Conservation (phyloP, 1,140 invertebrate species). For the Heliconius nattereri region DNA sequence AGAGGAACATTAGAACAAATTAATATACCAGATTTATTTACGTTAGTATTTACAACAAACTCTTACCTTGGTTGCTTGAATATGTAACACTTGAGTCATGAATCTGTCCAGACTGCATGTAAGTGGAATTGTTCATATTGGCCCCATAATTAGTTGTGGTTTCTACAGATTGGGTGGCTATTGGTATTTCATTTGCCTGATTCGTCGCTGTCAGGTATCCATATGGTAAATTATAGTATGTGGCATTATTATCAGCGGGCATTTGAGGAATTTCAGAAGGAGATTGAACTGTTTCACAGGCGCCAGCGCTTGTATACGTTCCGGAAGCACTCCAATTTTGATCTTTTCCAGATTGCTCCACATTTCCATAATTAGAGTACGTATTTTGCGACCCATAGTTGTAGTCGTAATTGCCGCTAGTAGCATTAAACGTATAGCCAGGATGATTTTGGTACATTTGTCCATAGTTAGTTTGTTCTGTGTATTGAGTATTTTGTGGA, state of each 20-base stretch:
- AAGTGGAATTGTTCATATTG: conserved; percentile 63
- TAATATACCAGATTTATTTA: background rate
- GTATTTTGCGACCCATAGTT: conserved; percentile 81
- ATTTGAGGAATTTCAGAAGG: conserved; percentile 73
- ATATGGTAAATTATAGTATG: conserved; percentile 81
- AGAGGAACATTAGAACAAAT: conserved; percentile 10
- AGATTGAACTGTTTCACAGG: conserved; percentile 77
- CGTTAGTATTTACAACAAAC: conserved; percentile 30
- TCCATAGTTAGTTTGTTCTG: conserved; percentile 50
- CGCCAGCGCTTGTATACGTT: conserved; percentile 64
- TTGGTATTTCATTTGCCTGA: conserved; percentile 46
- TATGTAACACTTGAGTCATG: conserved; percentile 59
- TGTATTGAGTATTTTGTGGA: conserved; percentile 43
- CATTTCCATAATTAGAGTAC: conserved; percentile 49
- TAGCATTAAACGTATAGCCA: conserved; percentile 79
- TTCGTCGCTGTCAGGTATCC: conserved; percentile 75
- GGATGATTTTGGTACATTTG: conserved; percentile 80
- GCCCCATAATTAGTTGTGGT: conserved; percentile 56
- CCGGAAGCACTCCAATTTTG: conserved; percentile 55
- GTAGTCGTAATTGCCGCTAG: conserved; percentile 79
- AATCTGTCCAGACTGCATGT: conserved; percentile 63
- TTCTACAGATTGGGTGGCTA: conserved; percentile 42
- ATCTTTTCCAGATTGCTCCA: conserved; percentile 47
- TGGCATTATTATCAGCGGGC: conserved; percentile 44
- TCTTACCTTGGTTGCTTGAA: conserved; percentile 70